Evolutionary conservation across 2,888 invertebrate species (phyloP).

Genomic region (Agriopis aurantiaria): DNA sequence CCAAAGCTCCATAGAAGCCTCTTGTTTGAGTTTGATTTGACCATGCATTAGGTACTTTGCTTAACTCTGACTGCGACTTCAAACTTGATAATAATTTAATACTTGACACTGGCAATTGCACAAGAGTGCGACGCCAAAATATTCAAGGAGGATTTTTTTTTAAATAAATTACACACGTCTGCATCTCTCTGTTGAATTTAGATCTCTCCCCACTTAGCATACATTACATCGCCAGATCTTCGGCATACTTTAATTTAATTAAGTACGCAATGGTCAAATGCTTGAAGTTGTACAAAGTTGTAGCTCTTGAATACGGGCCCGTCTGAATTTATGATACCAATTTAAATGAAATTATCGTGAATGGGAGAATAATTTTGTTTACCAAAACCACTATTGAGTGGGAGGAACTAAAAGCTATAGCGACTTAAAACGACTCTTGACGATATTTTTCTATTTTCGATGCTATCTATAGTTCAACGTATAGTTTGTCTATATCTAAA

Average conservation of each 20-base stretch:
- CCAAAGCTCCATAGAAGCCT: no score
- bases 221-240: neutral
- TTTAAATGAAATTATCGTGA: constrained; percentile 20
- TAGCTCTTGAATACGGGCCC: constrained; percentile 5
- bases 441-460: constrained; percentile 9
- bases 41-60: no score
- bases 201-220: neutral
- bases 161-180: no score
- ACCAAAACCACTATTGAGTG: constrained; percentile 18
- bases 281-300: constrained; percentile 2
- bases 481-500: neutral
- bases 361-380: constrained; percentile 25
- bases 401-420: constrained; percentile 11
- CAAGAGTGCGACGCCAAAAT: no score
- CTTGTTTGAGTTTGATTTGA: no score
- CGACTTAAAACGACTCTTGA: constrained; percentile 3
- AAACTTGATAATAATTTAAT: no score
- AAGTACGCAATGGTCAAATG: neutral
- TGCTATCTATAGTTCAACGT: constrained; percentile 20
- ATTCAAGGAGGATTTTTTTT: no score
- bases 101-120: no score
- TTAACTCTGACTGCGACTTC: no score
- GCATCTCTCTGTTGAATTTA: neutral
- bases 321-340: constrained; percentile 14
- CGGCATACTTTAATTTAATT: neutral